Conservation (phyloP, 2,888 invertebrate species). For the Pardosa pseudoannulata region DNA sequence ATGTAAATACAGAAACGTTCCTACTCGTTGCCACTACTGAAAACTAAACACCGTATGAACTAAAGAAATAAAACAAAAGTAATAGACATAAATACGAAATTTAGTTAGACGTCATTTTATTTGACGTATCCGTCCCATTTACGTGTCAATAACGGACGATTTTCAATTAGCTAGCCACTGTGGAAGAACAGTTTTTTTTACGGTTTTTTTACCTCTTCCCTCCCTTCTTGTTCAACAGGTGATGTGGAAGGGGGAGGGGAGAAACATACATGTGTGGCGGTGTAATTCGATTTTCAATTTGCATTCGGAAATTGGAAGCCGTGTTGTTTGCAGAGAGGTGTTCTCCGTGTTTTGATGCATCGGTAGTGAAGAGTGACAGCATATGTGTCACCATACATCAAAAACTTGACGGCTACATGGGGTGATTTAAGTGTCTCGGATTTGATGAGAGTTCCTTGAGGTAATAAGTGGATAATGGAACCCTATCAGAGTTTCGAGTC, state of each 20-base stretch:
- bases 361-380: neutral
- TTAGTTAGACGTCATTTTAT: neutral
- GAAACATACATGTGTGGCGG: neutral
- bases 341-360: neutral
- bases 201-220: no score
- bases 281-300: constrained; percentile 10
- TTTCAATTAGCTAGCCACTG: neutral
- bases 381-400: neutral
- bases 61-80: no score
- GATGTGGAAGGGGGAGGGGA: no score
- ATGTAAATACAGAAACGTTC: neutral
- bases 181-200: neutral
- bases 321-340: neutral
- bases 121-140: neutral
- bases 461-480: constrained; percentile 2
- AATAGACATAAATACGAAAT: neutral
- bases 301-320: neutral
- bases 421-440: neutral
- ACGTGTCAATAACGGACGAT: neutral
- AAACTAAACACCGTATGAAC: no score
- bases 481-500: neutral
- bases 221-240: no score
- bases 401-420: neutral
- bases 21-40: neutral
- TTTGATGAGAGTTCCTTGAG: neutral